These are phyloP conservation scores for Mormyrus proboscirostris DNA, from an alignment of 2,797 vertebrate species.

Conservation along the genomic window DNA sequence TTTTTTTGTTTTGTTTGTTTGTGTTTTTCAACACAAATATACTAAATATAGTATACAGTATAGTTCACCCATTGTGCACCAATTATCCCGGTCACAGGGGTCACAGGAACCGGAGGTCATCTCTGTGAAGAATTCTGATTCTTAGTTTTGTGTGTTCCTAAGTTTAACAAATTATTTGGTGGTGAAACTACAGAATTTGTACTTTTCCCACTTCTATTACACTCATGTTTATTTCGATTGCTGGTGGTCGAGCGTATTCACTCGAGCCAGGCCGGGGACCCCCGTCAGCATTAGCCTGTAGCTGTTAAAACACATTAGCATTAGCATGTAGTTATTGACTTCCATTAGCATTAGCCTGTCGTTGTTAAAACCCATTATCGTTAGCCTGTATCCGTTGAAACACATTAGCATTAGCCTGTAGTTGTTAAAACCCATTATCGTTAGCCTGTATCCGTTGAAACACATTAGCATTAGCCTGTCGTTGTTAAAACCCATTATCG, in stretches of 20 bases:
- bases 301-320: not conserved
- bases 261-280: not conserved
- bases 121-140: not conserved
- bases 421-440: not conserved
- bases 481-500: not conserved
- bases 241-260: not conserved
- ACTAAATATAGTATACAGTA: not conserved
- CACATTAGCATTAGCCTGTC: not conserved
- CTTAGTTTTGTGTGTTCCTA: not conserved
- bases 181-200: not conserved
- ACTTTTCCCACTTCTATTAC: not conserved
- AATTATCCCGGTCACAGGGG: not conserved
- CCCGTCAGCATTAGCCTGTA: not conserved
- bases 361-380: not conserved
- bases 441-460: not conserved
- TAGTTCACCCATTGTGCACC: not conserved
- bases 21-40: not conserved
- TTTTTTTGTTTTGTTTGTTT: not conserved
- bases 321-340: not conserved
- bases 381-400: not conserved
- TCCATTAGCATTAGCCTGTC: not conserved
- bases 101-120: not conserved
- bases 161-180: not conserved
- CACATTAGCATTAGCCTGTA: not conserved
- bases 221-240: not conserved